Evolutionary conservation across 1,140 invertebrate species (phyloP).

Genomic region (Alviniconcha marisindica): DNA sequence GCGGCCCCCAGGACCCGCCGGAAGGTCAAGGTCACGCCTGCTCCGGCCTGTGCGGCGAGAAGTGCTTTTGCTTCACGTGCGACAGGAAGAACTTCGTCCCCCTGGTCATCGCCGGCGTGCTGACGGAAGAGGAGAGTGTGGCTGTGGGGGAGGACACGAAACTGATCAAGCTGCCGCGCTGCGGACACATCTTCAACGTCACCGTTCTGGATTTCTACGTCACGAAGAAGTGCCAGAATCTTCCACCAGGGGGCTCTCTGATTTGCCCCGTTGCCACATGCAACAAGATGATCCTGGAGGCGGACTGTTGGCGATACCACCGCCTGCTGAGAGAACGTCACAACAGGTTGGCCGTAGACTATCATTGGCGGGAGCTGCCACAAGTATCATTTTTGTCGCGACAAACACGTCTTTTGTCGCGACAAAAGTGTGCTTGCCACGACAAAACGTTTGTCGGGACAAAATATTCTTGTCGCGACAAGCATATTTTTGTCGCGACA

Average conservation of each 20-base stretch:
- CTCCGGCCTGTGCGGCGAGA: conserved; percentile 80
- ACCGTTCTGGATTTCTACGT: conserved; percentile 17
- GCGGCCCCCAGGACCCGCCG: too few relatives aligned
- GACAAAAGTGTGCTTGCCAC: not conserved
- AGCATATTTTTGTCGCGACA: not conserved
- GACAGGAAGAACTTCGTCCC: conserved; percentile 22
- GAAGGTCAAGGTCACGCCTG: conserved; percentile 79
- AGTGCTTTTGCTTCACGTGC: conserved; percentile 70
- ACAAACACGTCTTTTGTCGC: not conserved
- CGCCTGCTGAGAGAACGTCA: not conserved
- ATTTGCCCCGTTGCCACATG: not conserved
- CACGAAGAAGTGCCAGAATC: not conserved
- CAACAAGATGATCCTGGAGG: not conserved
- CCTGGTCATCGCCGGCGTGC: not conserved
- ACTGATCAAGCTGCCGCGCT: conserved; percentile 20
- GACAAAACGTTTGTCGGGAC: not conserved
- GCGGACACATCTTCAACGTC: conserved; percentile 18
- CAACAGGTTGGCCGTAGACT: not conserved
- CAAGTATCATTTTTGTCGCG: not conserved
- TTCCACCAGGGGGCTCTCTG: not conserved
- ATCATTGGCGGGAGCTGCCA: not conserved
- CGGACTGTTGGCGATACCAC: conserved; percentile 29
- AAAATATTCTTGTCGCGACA: not conserved
- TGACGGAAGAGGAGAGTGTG: not conserved
- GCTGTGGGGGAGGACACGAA: not conserved